Evolutionary conservation across 2,888 invertebrate species (phyloP).

Genomic region (Crematogaster levior): DNA sequence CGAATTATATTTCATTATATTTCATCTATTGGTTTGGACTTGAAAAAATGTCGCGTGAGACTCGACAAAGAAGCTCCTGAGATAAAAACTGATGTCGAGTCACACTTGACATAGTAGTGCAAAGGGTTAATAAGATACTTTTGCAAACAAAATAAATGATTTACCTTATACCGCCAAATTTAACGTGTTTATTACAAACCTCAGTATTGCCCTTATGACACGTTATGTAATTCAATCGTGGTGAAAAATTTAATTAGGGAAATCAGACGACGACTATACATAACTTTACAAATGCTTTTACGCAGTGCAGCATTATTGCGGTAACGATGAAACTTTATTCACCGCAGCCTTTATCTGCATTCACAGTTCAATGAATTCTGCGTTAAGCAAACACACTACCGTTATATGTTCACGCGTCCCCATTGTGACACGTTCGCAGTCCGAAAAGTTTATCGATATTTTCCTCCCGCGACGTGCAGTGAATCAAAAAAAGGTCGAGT

Average conservation of each 20-base stretch:
- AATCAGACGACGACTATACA: not conserved
- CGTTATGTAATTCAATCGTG: not conserved
- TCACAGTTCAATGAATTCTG: conserved; percentile 57
- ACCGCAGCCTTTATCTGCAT: conserved; percentile 41
- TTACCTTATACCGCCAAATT: not conserved
- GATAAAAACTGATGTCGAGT: no score
- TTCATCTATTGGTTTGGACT: no score
- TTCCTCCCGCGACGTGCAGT: conserved; percentile 38
- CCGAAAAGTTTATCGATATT: conserved; percentile 55
- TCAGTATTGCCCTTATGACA: not conserved
- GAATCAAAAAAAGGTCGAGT: conserved; percentile 38
- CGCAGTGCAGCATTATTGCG: conserved; percentile 23
- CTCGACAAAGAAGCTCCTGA: no score
- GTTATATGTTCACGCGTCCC: conserved; percentile 52
- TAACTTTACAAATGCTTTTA: conserved; percentile 10
- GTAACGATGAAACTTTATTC: conserved; percentile 44
- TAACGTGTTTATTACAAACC: not conserved
- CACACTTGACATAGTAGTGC: no score
- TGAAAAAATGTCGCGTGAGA: no score
- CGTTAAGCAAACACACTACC: conserved; percentile 54
- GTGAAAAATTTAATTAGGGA: conserved; percentile 27
- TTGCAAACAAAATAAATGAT: not conserved
- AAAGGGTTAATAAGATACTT: not conserved
- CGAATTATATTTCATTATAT: no score
- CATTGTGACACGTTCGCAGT: conserved; percentile 37